Evolutionary conservation across 2,113 vertebrate genomes (phyloP).

Genomic region (Entelurus aequoreus): DNA sequence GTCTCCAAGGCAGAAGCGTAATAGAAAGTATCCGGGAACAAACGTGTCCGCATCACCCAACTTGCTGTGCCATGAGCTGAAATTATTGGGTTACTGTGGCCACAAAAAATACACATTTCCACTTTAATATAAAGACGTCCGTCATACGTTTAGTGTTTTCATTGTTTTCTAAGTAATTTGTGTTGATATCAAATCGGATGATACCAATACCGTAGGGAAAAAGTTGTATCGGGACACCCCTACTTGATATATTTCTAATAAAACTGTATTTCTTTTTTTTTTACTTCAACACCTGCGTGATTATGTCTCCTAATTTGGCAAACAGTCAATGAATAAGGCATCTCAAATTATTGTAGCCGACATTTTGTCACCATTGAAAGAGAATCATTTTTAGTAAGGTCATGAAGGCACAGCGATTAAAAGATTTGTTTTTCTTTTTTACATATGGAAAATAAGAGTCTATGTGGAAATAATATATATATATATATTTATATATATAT

Average conservation of each 20-base stretch:
- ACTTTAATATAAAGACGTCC: no score
- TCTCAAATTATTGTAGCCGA: conserved; percentile 72
- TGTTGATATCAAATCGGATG: no score
- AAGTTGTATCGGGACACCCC: no score
- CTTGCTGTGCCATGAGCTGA: no score
- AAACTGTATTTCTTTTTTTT: conserved; percentile 28
- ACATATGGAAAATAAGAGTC: conserved; percentile 49
- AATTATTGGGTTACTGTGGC: no score
- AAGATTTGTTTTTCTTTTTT: conserved; percentile 73
- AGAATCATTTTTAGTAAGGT: conserved; percentile 79
- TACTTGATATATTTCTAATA: conserved; percentile 3
- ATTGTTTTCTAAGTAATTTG: no score
- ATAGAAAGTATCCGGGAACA: no score
- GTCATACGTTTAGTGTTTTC: no score
- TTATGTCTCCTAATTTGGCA: conserved; percentile 77
- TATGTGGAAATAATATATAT: conserved; percentile 52
- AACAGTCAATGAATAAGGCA: conserved; percentile 84
- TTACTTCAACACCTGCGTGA: conserved; percentile 42
- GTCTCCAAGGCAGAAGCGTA: no score
- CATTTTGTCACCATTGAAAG: conserved; percentile 75
- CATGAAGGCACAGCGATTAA: conserved; percentile 94
- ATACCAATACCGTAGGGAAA: no score
- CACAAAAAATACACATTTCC: no score
- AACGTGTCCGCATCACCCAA: no score
- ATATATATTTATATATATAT: background rate